Percentiles rank a stretch among this genome's conserved stretches.
Conservation (phyloP, 2,888 invertebrate species). For the Fragum sueziense region DNA sequence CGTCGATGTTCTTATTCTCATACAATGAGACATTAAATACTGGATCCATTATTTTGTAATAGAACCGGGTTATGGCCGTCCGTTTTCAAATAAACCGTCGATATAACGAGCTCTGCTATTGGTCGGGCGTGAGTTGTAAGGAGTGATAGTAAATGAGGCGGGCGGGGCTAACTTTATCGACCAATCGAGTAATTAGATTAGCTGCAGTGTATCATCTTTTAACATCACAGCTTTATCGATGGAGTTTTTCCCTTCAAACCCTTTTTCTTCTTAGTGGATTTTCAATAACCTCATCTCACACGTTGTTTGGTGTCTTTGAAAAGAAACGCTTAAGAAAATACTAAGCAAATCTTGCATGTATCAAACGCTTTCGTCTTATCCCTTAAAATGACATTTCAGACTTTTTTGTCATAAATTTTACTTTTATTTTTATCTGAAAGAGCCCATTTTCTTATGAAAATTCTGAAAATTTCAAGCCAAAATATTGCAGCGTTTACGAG, state of each 20-base stretch:
- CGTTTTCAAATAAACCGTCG: neutral
- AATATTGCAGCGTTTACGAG: too few relatives aligned
- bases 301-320: too few relatives aligned
- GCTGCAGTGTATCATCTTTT: conserved; percentile 23
- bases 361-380: too few relatives aligned
- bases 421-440: too few relatives aligned
- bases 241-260: conserved; percentile 1
- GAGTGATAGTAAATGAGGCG: conserved; percentile 34
- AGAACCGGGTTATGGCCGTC: conserved; percentile 26
- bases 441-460: too few relatives aligned
- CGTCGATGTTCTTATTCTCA: conserved; percentile 48
- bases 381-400: too few relatives aligned
- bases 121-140: conserved; percentile 24
- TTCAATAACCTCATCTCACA: too few relatives aligned
- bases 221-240: conserved; percentile 17
- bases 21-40: conserved; percentile 60
- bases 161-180: conserved; percentile 46
- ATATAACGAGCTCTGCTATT: conserved; percentile 52
- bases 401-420: too few relatives aligned
- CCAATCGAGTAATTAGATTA: conserved; percentile 47
- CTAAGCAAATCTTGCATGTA: too few relatives aligned
- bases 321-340: too few relatives aligned
- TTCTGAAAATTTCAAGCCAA: too few relatives aligned
- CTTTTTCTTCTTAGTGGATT: neutral
- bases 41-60: conserved; percentile 59